Conservation (phyloP, 2,113 vertebrate species). For the Anguilla japonica region DNA sequence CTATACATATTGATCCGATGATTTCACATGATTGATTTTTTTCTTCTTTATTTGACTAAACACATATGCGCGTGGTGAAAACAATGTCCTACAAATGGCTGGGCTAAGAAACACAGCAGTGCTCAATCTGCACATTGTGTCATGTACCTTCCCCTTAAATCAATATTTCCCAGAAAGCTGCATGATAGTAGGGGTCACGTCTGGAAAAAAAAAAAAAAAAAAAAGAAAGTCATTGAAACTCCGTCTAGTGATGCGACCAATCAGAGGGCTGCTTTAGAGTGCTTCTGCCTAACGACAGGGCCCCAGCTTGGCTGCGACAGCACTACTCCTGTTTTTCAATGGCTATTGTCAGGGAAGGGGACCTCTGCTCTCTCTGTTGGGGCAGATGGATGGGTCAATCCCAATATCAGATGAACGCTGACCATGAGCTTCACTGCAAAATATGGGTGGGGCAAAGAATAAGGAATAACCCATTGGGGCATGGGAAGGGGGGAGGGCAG, state of each 20-base stretch:
- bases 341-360: slow-evolving; percentile 78
- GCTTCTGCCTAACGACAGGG: slow-evolving; percentile 72
- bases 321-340: slow-evolving; percentile 74
- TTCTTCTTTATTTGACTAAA: neutral
- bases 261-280: slow-evolving; percentile 57
- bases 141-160: slow-evolving; percentile 58
- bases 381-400: slow-evolving; percentile 76
- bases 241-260: slow-evolving; percentile 59
- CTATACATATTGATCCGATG: neutral
- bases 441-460: slow-evolving; percentile 66
- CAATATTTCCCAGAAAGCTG: slow-evolving; percentile 58
- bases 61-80: neutral
- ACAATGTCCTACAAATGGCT: neutral
- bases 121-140: slow-evolving; percentile 41
- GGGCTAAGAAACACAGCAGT: no score
- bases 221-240: slow-evolving; percentile 19
- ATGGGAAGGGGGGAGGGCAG: slow-evolving; percentile 54
- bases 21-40: slow-evolving; percentile 1
- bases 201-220: neutral
- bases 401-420: slow-evolving; percentile 72
- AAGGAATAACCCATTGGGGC: slow-evolving; percentile 25
- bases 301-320: slow-evolving; percentile 55
- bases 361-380: slow-evolving; percentile 63
- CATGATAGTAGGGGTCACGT: slow-evolving; percentile 12
- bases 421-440: slow-evolving; percentile 62